Conservation (phyloP, 2,888 invertebrate species). For the Stramonita haemastoma region DNA sequence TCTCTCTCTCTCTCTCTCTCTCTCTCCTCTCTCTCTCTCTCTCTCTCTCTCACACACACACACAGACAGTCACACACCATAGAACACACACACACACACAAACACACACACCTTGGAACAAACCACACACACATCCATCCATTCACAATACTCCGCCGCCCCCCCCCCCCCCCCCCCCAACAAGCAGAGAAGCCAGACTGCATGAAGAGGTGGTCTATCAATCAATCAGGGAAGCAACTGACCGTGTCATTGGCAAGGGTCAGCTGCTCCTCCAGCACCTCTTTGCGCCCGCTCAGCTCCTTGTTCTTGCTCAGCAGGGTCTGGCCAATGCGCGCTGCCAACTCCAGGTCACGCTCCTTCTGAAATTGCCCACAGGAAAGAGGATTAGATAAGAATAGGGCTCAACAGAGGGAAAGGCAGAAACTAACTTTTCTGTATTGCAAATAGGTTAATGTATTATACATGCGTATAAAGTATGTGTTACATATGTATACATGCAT, state of each 20-base stretch:
- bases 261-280: conserved; percentile 80
- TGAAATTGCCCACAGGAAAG: conserved; percentile 75
- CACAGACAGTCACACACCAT: no score
- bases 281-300: conserved; percentile 78
- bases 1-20: no score
- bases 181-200: no score
- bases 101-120: no score
- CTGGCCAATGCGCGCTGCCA: conserved; percentile 98
- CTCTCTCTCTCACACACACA: no score
- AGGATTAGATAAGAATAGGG: not conserved
- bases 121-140: no score
- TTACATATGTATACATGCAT: no score
- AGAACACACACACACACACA: no score
- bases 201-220: no score
- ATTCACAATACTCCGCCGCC: not conserved
- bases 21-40: no score
- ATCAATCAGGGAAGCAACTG: not conserved
- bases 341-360: conserved; percentile 99
- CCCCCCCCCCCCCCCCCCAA: not conserved
- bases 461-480: no score
- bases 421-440: not conserved
- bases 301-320: conserved; percentile 92
- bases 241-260: conserved; percentile 73
- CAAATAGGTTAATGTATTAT: no score
- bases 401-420: not conserved